Evolutionary conservation across 2,797 vertebrate species (phyloP).

Genomic region (Crenichthys baileyi): DNA sequence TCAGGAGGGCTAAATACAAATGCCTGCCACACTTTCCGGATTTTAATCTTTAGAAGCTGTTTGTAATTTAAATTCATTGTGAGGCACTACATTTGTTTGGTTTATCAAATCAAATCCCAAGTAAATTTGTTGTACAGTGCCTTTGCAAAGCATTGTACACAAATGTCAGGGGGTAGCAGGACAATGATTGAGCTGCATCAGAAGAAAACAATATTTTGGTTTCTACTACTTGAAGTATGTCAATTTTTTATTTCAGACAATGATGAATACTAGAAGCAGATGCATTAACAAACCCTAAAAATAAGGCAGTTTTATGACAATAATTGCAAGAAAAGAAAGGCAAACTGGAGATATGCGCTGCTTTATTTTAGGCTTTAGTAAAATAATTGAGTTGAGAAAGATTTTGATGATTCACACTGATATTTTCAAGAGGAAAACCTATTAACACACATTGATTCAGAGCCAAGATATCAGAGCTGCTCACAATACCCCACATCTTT

Average conservation of each 20-base stretch:
- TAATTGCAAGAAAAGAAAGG: background rate
- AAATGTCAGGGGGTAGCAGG: too few relatives aligned
- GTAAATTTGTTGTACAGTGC: background rate
- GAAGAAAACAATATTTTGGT: background rate
- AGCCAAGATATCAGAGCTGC: background rate
- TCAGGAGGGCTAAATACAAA: background rate
- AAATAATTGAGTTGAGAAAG: background rate
- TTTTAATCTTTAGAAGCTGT: background rate
- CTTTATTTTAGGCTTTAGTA: background rate
- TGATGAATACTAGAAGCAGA: background rate
- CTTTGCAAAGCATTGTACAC: background rate
- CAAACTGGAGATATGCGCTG: background rate
- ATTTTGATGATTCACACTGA: background rate
- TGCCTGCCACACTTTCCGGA: background rate
- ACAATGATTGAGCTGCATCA: background rate
- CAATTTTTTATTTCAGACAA: background rate
- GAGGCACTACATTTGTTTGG: background rate
- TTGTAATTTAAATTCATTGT: background rate
- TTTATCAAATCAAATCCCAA: background rate
- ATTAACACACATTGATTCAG: background rate
- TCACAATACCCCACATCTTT: background rate
- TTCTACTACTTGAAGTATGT: background rate
- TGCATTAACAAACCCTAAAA: background rate
- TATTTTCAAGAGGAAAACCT: conserved; percentile 1
- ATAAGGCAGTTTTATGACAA: background rate